These are phyloP conservation scores for Eupristina koningsbergeri DNA, from an alignment of 1,140 invertebrate species.

Conservation along the genomic window DNA sequence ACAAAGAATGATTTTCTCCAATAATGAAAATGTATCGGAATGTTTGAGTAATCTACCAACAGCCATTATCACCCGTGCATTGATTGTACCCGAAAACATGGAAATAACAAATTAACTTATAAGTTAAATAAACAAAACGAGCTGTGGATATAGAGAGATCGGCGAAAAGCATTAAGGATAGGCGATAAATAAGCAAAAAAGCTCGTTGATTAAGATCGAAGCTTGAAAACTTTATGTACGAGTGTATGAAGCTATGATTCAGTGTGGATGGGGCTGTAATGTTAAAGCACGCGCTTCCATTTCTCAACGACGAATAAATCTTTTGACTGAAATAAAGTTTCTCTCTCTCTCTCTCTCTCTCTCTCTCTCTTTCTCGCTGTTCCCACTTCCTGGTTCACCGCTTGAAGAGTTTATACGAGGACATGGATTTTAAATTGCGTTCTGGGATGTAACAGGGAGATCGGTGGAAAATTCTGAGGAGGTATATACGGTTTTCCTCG, in stretches of 20 bases:
- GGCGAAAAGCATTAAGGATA: neutral
- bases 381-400: conserved; percentile 27
- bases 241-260: too few relatives aligned
- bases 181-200: conserved; percentile 10
- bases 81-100: neutral
- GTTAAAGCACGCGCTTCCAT: neutral
- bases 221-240: neutral
- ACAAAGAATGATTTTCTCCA: neutral
- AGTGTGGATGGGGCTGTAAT: neutral
- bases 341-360: conserved; percentile 24
- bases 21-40: conserved; percentile 10
- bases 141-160: neutral
- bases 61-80: neutral
- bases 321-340: conserved; percentile 56
- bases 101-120: neutral
- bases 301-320: conserved; percentile 54
- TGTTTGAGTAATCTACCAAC: neutral
- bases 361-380: neutral
- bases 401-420: conserved; percentile 53
- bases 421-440: conserved; percentile 57
- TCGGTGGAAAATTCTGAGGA: conserved; percentile 6
- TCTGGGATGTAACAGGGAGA: conserved; percentile 22
- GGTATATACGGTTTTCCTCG: conserved; percentile 27
- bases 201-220: conserved; percentile 28
- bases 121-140: conserved; percentile 3